phyloP scores from a whole-genome alignment of 1,140 invertebrate genomes.

The fruit fly (Drosophila melanogaster) region Release_6_plus_ISO1_MT NT_037436.4:2782501-2783000 shows the following conservation, averaged over 20 bases:
- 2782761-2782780: not conserved
- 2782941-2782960: constrained; percentile 61
- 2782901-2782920: constrained; percentile 82
- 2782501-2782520: not conserved
- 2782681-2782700: constrained; percentile 14
- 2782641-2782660: constrained; percentile 27
- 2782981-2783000: constrained; percentile 75
- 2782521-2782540: no score
- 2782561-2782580: constrained; percentile 20
- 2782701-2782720: constrained; percentile 1
- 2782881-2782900: constrained; percentile 28
- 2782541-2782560: constrained; percentile 12
- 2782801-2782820: constrained; percentile 5
- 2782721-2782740: constrained; percentile 16
- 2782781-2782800: constrained; percentile 35
- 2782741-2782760: constrained; percentile 11
- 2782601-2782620: constrained; percentile 40
- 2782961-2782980: constrained; percentile 70
- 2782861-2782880: constrained; percentile 59
- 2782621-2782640: constrained; percentile 13
- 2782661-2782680: constrained; percentile 7
- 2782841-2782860: constrained; percentile 4
- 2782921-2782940: constrained; percentile 71
- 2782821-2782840: no score
- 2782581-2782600: constrained; percentile 7